These are phyloP conservation scores for Xenus cinereus DNA, from an alignment of 2,113 vertebrate species.

Conservation along the genomic window DNA sequence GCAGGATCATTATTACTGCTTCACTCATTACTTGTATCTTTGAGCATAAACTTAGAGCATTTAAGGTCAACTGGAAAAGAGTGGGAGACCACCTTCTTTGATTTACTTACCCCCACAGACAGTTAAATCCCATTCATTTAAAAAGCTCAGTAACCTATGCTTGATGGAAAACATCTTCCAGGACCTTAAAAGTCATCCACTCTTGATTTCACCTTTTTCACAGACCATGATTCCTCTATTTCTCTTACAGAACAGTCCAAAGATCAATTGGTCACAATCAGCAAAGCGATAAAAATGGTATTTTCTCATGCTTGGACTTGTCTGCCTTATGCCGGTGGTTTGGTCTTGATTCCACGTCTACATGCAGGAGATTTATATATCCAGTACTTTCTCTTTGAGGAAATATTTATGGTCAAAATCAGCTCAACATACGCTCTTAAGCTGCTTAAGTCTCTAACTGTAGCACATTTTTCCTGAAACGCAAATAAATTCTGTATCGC, in stretches of 20 bases:
- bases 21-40: not conserved
- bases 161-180: not conserved
- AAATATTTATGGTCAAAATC: not conserved
- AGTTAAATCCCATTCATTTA: not conserved
- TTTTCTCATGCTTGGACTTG: not conserved
- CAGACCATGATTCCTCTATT: not conserved
- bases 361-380: not conserved
- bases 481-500: not conserved
- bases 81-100: not conserved
- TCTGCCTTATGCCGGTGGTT: not conserved
- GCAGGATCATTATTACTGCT: not conserved
- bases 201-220: not conserved
- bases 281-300: not conserved
- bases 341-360: not conserved
- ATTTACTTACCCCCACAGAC: not conserved
- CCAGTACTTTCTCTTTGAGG: not conserved
- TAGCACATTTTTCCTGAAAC: not conserved
- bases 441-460: not conserved
- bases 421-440: not conserved
- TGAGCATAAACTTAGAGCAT: not conserved
- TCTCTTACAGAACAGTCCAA: not conserved
- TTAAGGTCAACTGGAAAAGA: not conserved
- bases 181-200: not conserved
- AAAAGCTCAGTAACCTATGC: not conserved
- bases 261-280: not conserved